phyloP scores from a whole-genome alignment of 2,888 invertebrate genomes.

The Dorcus hopei region DNA sequence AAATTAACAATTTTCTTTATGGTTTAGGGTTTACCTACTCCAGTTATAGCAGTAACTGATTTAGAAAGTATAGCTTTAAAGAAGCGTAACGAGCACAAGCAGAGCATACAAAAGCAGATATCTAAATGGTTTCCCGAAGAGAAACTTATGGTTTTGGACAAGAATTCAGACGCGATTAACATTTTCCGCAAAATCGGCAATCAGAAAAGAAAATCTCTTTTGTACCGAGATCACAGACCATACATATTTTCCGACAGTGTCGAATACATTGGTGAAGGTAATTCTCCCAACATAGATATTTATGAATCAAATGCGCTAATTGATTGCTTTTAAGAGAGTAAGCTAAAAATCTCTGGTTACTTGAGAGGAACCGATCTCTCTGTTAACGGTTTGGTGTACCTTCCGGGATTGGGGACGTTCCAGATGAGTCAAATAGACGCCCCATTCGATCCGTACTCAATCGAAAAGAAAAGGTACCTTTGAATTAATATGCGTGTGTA shows the following conservation, averaged over 20 bases:
- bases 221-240: slow-evolving; percentile 76
- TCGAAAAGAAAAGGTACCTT: slow-evolving; percentile 52
- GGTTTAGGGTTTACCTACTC: slow-evolving; percentile 67
- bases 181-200: slow-evolving; percentile 70
- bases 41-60: slow-evolving; percentile 71
- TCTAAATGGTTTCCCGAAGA: slow-evolving; percentile 77
- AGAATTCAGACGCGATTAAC: slow-evolving; percentile 70
- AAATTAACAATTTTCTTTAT: not conserved
- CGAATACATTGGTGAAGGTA: slow-evolving; percentile 56
- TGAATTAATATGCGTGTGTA: not conserved
- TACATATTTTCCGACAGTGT: slow-evolving; percentile 81
- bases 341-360: slow-evolving; percentile 83
- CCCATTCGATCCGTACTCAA: slow-evolving; percentile 65
- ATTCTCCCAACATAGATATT: slow-evolving; percentile 7
- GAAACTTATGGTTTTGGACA: slow-evolving; percentile 76
- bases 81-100: slow-evolving; percentile 67
- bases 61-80: slow-evolving; percentile 71
- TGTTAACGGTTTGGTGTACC: slow-evolving; percentile 85
- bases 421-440: slow-evolving; percentile 81
- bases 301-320: not conserved
- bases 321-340: slow-evolving; percentile 31
- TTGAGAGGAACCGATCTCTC: slow-evolving; percentile 78
- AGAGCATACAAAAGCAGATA: slow-evolving; percentile 61
- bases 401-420: slow-evolving; percentile 91
- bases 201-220: slow-evolving; percentile 73